Percentiles rank a stretch among this genome's conserved stretches.
Conservation (phyloP, 1,140 invertebrate species). For the Bombus turneri region DNA sequence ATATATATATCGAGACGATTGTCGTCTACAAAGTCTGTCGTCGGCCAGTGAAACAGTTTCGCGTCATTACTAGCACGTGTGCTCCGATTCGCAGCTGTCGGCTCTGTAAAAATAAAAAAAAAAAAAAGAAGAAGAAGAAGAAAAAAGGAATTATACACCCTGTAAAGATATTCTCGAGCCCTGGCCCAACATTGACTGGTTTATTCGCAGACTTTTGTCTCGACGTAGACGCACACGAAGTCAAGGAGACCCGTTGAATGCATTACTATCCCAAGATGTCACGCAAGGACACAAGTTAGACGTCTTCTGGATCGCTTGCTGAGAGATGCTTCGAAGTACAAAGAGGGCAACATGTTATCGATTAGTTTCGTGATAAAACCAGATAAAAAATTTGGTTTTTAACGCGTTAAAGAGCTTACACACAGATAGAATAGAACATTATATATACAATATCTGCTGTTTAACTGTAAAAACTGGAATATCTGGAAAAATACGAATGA, state of each 20-base stretch:
- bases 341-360: constrained; percentile 15
- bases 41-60: constrained; percentile 22
- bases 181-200: constrained; percentile 23
- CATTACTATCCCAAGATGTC: constrained; percentile 28
- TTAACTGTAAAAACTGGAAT: too few relatives aligned
- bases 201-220: constrained; percentile 47
- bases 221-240: not conserved
- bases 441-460: too few relatives aligned
- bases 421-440: too few relatives aligned
- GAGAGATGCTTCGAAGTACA: not conserved
- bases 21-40: not conserved
- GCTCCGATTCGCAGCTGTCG: constrained; percentile 13
- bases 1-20: not conserved
- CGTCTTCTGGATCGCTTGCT: constrained; percentile 17
- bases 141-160: not conserved
- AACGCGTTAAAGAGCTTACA: too few relatives aligned
- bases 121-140: not conserved
- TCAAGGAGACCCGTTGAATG: constrained; percentile 27
- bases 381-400: too few relatives aligned
- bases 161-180: constrained; percentile 53
- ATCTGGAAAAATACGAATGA: too few relatives aligned
- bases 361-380: not conserved
- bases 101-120: constrained; percentile 3
- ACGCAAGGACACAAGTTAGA: constrained; percentile 33
- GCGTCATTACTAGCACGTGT: constrained; percentile 31